Base-by-base conservation (phyloP, 1,140 invertebrate species). In the Lethrus apterus region DNA sequence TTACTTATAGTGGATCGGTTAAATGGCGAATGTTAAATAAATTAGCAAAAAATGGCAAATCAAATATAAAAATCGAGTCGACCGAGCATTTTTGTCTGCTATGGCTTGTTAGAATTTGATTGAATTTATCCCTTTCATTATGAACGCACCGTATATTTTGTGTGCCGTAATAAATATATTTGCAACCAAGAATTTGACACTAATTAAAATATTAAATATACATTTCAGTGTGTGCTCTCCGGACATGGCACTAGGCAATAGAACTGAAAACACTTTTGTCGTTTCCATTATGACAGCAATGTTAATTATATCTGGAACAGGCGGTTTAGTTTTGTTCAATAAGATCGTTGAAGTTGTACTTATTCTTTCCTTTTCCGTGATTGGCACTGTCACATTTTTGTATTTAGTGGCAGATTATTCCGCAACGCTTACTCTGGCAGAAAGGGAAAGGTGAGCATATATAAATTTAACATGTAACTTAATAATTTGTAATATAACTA, bases 361-460 rank as follows among this genome's bases (percentile, higher is more conserved):
- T 10, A 30, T 52, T 15, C 21, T 50, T 4, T 13, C 40, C 9
- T 46, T 52, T 19, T 45, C 35, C 14, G 19, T 48, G 9, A 31
- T 52, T 31, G 55, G 55, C n/a, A 52, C 53, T 21, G 20, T 55
- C 11, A 21, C 51, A n/a, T 52, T 57, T 19, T 38, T 43, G n/a
- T 54, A 51, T 17, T 48, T 57, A 15, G 47, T 54, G 3, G 46
- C 48, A 1, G 55, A 57, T 38, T 57, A 47, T 36, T 50, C 52
- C 10, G 52, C 55, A 21, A 57, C 55, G 8, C 35, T 57, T n/a
- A 52, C 44, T 4, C 23, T 57, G 13, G 46, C 44, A 4, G 47
- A 44, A 9, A 40, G 43, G 9, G 42, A 46, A 41, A 38, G 32
- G 53, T 55, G 10, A 21, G 35, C 18, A 38, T 21, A 26, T n/a